Percentiles rank a stretch among this genome's conserved stretches.
Evolutionary conservation across 2,888 invertebrate species (phyloP).

Genomic region (Metopia argyrocephala): DNA sequence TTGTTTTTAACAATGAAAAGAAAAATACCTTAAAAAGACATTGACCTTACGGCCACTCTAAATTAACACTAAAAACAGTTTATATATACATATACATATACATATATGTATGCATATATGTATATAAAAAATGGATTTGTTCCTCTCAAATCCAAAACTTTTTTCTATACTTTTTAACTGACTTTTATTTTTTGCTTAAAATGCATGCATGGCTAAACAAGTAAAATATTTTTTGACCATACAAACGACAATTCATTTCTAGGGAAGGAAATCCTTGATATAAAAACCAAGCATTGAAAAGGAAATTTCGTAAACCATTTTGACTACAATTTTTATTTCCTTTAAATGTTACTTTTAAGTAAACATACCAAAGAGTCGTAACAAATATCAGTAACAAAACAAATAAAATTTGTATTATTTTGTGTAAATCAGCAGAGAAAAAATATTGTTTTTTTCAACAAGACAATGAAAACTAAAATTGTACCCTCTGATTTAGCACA

Average conservation of each 20-base stretch:
- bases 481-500: no score
- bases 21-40: no score
- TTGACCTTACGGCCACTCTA: no score
- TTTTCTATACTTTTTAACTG: neutral
- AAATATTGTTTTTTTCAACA: no score
- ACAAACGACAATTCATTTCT: constrained; percentile 59
- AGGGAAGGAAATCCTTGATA: constrained; percentile 62
- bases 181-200: constrained; percentile 24
- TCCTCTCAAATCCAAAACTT: neutral
- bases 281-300: constrained; percentile 50
- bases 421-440: no score
- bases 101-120: neutral
- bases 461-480: no score
- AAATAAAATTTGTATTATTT: constrained; percentile 1
- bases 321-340: constrained; percentile 60
- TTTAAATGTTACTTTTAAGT: constrained; percentile 49
- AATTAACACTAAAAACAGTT: no score
- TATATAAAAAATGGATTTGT: neutral
- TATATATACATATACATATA: no score
- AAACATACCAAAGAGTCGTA: constrained; percentile 52
- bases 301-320: constrained; percentile 57
- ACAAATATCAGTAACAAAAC: constrained; percentile 13
- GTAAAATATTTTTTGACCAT: constrained; percentile 54
- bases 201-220: constrained; percentile 54
- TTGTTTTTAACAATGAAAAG: no score